Base-by-base conservation (phyloP, 2,888 invertebrate species). In the Antheraea assamensis region DNA sequence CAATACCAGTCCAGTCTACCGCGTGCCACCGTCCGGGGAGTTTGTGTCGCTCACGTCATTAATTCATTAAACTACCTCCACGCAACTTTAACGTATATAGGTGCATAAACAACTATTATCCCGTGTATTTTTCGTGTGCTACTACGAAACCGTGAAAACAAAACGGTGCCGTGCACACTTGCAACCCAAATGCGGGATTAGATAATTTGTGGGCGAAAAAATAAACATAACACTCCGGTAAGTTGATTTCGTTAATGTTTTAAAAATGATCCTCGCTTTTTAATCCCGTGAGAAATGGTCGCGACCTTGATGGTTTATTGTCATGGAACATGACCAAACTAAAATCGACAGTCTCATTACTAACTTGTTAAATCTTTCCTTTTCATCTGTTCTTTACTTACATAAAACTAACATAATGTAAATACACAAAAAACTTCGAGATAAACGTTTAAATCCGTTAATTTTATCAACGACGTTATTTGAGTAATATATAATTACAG, bases 161-260 rank as follows among this genome's bases (percentile, higher is more conserved):
- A 82, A n/a, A 81, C 86, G 81, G 86, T 84, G 87, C 86, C 86
- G 87, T 87, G 86, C 87, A 85, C 80, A 82, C 83, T 82, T 82
- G 80, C 80, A 84, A 85, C 85, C 87, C 90, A 87, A 90, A 91
- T 91, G 91, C 86, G 81, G 78, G 82, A 86, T 90, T 86, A 85
- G 84, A 87, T 86, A 86, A 84, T 86, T 84, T 82, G 88, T 85
- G 84, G 84, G 85, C 84, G 85, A 88, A 89, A 90, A 92, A 89
- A 91, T 89, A 93, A 92, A 93, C 90, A 92, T 89, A 90, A 82
- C 87, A 87, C 88, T 90, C 86, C 90, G 89, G 94, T 94, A 87
- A 93, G 94, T 92, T 89, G 88, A 88, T 84, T 86, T 83, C 77
- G 80, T 83, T 81, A 80, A 82, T 81, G 81, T 82, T 83, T 78